Conservation (phyloP, 2,113 vertebrate genomes). For the Salminus brasiliensis region DNA sequence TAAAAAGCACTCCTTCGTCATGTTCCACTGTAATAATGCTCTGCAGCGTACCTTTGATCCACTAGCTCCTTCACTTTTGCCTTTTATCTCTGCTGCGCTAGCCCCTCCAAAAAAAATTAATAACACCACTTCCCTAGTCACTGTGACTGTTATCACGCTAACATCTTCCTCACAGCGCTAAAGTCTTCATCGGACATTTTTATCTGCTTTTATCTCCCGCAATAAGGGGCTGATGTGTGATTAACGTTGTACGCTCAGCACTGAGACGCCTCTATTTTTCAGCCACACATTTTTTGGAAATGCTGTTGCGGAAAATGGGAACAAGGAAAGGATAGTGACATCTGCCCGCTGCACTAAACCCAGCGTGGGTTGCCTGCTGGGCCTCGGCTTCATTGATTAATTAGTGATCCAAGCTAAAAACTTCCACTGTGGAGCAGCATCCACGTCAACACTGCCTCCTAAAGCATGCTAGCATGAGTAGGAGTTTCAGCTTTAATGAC, state of each 20-base stretch:
- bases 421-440: background rate
- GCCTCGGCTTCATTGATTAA: background rate
- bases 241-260: background rate
- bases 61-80: background rate
- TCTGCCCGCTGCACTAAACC: background rate
- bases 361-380: background rate
- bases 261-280: background rate
- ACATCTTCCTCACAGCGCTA: background rate
- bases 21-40: background rate
- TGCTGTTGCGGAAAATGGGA: background rate
- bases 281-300: background rate
- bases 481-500: background rate
- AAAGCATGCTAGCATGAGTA: background rate
- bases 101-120: background rate
- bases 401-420: slow-evolving; percentile 5
- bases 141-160: slow-evolving; percentile 1
- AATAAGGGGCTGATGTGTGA: background rate
- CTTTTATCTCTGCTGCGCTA: background rate
- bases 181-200: background rate
- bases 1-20: background rate
- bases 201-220: background rate
- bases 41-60: slow-evolving; percentile 7
- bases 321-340: background rate
- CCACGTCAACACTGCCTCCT: background rate
- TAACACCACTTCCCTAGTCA: background rate